Evolutionary conservation across 2,888 invertebrate species (phyloP), one percentile per base, ranked within the genome.

Genomic region (Agrochola lota): DNA sequence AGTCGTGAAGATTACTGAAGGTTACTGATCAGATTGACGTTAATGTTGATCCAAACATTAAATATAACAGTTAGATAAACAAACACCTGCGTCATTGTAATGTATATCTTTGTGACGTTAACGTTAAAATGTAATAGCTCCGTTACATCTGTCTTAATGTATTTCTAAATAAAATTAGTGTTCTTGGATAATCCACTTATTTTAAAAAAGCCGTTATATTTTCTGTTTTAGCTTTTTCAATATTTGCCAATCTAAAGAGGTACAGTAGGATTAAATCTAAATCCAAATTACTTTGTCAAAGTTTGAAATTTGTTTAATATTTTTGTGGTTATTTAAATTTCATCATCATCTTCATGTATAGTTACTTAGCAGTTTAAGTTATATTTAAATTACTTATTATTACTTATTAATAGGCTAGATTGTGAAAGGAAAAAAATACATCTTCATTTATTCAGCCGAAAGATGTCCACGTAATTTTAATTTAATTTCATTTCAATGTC

Each of bases 61-160:
- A 85, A 76, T 57, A 85, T 26, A 59, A 71, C 59, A 60, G 62
- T 85, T 30, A 75, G 69, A 81, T 26, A 64, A 81, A 76, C 76
- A 83, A 81, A 83, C 85, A 85, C 72, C 59, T 77, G 77, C 85
- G 82, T 83, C 83, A 85, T 63, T 82, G 83, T 85, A 83, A 83
- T 85, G 81, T 77, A 82, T 85, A 83, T 85, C 82, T 64, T 49
- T 77, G 83, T 71, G 83, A 85, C 82, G 77, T 81, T 72, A 59
- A 80, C 26, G 71, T 71, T 55, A 81, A 72, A 81, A 77, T 70
- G 72, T 81, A 85, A 85, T 83, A 77, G 69, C 76, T 81, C 20
- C 55, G 23, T 77, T 63, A 63, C 72, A 70, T 85, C 77, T 64
- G 69, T 60, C 57, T 70, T 81, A 83, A 82, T 69, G 66, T 71